These are phyloP conservation scores for Spea multiplicata DNA, from an alignment of 2,113 vertebrate species.

Conservation along the genomic window DNA sequence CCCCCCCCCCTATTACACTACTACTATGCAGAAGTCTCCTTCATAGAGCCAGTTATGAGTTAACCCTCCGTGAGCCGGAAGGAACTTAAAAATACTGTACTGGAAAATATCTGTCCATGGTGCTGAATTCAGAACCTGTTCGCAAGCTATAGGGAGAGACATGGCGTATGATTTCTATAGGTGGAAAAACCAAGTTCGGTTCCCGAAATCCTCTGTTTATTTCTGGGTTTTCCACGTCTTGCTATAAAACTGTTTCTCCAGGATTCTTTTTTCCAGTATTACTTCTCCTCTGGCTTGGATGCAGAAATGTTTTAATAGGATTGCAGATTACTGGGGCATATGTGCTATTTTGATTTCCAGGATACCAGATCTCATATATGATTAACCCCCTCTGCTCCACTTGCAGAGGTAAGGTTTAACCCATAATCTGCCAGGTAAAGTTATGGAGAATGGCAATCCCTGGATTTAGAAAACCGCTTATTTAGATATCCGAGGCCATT, in stretches of 20 bases:
- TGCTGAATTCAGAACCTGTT: constrained; percentile 9
- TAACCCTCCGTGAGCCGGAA: neutral
- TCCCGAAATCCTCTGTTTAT: too few species aligned
- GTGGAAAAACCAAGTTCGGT: neutral
- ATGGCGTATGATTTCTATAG: neutral
- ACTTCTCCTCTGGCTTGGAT: neutral
- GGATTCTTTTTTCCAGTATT: constrained; percentile 12
- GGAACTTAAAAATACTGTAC: neutral
- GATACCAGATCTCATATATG: neutral
- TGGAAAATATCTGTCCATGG: constrained; percentile 20
- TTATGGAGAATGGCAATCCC: too few species aligned
- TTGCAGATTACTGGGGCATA: constrained; percentile 15
- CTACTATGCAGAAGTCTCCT: neutral
- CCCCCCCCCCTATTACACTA: too few species aligned
- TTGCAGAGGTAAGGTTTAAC: too few species aligned
- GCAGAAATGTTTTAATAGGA: constrained; percentile 34
- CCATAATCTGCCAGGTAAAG: too few species aligned
- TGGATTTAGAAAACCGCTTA: too few species aligned
- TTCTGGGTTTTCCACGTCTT: too few species aligned
- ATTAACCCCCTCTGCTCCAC: too few species aligned
- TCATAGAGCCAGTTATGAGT: neutral
- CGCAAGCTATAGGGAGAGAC: neutral
- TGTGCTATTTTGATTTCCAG: neutral
- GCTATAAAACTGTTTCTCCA: neutral
- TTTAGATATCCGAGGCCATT: too few species aligned